A percentile compares a stretch with the other conserved stretches of the same genome.
phyloP scores from a whole-genome alignment of 2,797 vertebrate species.

The Coendou prehensilis region DNA sequence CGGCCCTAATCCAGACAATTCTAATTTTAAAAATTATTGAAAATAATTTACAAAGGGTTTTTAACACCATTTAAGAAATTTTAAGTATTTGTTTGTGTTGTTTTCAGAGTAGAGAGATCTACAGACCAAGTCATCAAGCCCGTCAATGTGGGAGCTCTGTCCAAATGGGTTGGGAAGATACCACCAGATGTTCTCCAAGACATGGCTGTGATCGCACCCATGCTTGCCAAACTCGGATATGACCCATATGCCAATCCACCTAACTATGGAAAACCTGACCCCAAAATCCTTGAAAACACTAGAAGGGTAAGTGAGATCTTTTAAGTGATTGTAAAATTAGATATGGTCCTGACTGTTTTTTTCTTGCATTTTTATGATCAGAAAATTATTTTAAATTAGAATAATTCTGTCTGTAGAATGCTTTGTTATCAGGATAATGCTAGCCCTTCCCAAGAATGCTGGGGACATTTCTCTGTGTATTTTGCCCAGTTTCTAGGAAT shows the following conservation, averaged over 20 bases:
- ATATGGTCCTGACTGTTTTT: neutral
- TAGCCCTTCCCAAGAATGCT: neutral
- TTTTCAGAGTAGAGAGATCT: slow-evolving; percentile 96
- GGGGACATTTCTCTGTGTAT: neutral
- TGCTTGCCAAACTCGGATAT: slow-evolving; percentile 97
- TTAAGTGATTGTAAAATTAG: slow-evolving; percentile 32
- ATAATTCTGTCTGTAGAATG: slow-evolving; percentile 26
- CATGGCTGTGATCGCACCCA: slow-evolving; percentile 97
- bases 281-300: slow-evolving; percentile 97
- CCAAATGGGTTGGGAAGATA: slow-evolving; percentile 99
- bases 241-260: slow-evolving; percentile 98
- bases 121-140: slow-evolving; percentile 99
- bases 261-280: slow-evolving; percentile 96
- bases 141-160: slow-evolving; percentile 97
- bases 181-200: slow-evolving; percentile 96
- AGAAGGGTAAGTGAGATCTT: slow-evolving; percentile 93
- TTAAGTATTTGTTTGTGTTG: neutral
- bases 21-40: slow-evolving; percentile 17
- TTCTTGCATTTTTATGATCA: slow-evolving; percentile 64
- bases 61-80: neutral
- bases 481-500: neutral
- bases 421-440: neutral
- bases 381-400: slow-evolving; percentile 64
- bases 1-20: slow-evolving; percentile 47
- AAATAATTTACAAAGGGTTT: slow-evolving; percentile 42